Evolutionary conservation across 2,113 vertebrate genomes (phyloP).

Genomic region (Hypomesus transpacificus): DNA sequence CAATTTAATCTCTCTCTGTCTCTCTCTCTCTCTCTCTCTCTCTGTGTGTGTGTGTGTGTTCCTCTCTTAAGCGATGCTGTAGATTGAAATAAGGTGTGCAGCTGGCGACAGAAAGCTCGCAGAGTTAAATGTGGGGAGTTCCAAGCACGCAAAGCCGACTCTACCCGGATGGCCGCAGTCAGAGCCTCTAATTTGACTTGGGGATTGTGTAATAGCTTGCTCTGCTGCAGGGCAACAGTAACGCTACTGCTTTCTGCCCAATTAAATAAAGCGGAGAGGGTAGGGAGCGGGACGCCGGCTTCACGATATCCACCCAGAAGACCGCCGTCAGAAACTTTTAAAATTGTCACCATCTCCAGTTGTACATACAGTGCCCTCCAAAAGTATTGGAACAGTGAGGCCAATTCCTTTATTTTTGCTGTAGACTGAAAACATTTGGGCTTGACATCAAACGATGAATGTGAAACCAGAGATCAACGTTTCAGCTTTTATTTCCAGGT

Average conservation of each 20-base stretch:
- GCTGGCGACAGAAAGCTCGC: background rate
- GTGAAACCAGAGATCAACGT: no score
- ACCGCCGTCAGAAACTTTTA: no score
- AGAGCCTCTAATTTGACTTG: slow-evolving; percentile 3
- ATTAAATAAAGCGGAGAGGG: background rate
- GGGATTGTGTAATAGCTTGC: slow-evolving; percentile 4
- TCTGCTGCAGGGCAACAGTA: background rate
- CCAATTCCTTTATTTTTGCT: no score
- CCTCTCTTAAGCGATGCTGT: no score
- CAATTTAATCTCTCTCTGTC: background rate
- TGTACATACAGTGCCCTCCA: no score
- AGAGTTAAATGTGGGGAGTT: background rate
- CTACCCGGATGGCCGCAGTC: background rate
- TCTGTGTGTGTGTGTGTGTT: no score
- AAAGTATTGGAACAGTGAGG: no score
- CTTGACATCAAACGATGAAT: no score
- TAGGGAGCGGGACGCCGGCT: background rate
- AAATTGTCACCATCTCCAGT: no score
- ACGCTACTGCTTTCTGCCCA: background rate
- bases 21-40: no score
- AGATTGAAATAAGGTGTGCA: background rate
- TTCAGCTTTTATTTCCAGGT: no score
- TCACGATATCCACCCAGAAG: background rate
- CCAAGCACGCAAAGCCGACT: background rate
- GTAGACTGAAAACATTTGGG: no score